Conservation (phyloP, 2,797 vertebrate species). For the Xyrichtys novacula region DNA sequence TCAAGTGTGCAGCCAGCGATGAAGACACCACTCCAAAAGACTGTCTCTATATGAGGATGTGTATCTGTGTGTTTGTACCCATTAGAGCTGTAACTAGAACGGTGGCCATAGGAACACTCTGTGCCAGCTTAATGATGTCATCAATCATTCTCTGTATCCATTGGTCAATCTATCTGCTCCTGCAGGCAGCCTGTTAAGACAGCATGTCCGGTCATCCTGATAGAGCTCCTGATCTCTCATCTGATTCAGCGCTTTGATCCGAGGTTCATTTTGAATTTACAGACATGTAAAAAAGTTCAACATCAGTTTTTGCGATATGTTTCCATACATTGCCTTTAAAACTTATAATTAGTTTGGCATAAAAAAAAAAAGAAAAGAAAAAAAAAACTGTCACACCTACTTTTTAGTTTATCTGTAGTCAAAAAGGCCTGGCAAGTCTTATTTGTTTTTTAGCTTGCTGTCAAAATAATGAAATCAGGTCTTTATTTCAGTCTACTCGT, state of each 20-base stretch:
- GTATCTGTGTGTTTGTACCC: constrained; percentile 28
- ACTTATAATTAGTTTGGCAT: not conserved
- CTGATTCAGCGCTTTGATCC: constrained; percentile 24
- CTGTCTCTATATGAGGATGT: not conserved
- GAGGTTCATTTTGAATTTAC: not conserved
- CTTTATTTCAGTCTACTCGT: constrained; percentile 33
- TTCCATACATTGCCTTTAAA: not conserved
- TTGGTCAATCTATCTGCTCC: constrained; percentile 74
- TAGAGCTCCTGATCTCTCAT: constrained; percentile 42
- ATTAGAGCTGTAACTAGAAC: constrained; percentile 59
- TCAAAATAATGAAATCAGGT: constrained; percentile 29
- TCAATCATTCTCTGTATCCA: constrained; percentile 76
- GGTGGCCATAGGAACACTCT: constrained; percentile 50
- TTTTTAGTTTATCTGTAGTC: constrained; percentile 2
- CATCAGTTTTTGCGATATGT: not conserved
- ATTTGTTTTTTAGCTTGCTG: constrained; percentile 7
- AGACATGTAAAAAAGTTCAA: not conserved
- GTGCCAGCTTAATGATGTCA: constrained; percentile 79
- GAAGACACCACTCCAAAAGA: constrained; percentile 23
- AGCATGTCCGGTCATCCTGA: constrained; percentile 44
- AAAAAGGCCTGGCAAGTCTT: constrained; percentile 17
- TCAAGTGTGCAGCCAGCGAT: not conserved
- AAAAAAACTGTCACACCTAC: constrained; percentile 5
- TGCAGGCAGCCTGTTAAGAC: constrained; percentile 65
- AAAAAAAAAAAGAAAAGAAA: no score